Percentiles rank a stretch among this genome's conserved stretches.
Evolutionary conservation across 2,888 invertebrate species (phyloP).

Genomic region (Sisyra terminalis): DNA sequence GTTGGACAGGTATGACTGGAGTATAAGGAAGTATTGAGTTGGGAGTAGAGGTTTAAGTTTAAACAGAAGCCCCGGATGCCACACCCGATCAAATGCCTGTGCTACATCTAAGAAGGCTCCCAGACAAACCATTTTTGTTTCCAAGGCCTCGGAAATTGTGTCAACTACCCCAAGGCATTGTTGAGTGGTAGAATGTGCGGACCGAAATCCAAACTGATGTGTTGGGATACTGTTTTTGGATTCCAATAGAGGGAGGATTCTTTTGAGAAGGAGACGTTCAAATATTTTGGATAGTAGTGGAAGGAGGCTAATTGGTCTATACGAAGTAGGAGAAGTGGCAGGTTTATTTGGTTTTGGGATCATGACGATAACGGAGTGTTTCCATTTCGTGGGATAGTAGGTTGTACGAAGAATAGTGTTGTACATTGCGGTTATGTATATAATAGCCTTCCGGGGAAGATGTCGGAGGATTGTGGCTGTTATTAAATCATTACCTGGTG

Average conservation of each 20-base stretch:
- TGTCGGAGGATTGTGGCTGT: no score
- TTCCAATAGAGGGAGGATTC: not conserved
- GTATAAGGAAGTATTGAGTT: no score
- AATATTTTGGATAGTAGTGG: not conserved
- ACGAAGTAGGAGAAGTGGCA: not conserved
- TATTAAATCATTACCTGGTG: no score
- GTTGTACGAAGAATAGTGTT: no score
- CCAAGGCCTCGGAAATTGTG: not conserved
- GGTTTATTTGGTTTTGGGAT: constrained; percentile 1
- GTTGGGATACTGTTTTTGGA: not conserved
- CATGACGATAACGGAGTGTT: not conserved
- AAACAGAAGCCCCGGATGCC: no score
- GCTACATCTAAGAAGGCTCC: not conserved
- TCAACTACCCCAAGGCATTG: not conserved
- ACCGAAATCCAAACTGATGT: not conserved
- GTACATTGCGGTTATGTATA: no score
- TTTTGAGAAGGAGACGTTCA: not conserved
- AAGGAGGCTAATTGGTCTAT: not conserved
- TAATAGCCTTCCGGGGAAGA: no score
- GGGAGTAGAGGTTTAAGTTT: no score
- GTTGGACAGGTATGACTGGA: no score
- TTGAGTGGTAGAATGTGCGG: not conserved
- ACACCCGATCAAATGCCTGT: not conserved
- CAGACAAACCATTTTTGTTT: not conserved
- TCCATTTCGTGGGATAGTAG: not conserved